Base-by-base conservation (phyloP, 2,113 vertebrate species). In the Malurus cyaneus region DNA sequence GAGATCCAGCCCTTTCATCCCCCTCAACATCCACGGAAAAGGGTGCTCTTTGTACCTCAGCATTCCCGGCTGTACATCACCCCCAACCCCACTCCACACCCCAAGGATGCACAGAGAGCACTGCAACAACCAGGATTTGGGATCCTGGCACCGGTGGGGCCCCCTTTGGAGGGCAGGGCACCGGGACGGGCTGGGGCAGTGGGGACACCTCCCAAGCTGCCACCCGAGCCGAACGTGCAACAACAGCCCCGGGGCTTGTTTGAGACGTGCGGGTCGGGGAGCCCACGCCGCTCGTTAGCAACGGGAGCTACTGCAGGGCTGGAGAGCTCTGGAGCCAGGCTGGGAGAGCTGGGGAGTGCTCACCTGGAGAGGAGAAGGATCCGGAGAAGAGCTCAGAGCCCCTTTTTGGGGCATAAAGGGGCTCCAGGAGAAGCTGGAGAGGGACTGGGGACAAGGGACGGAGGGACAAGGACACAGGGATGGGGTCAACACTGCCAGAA, bases 21-120 rank as follows among this genome's bases (percentile, higher is more conserved):
- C 47, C 24, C 0, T 0, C 5, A 6, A 18, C 18, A 14, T 12
- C 76, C n/a, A 2, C 0, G 17, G 44, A 28, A 19, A n/a, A 25
- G 2, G 44, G 3, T 5, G 64, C 3, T 20, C 65, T 60, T 31
- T 9, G 54, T 29, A 11, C 41, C 56, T 2, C 47, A 0, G 0
- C 7, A 6, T 8, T 14, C n/a, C 8, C 1, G 21, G 8, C n/a
- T 1, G 0, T 6, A 2, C 4, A 1, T n/a, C 39, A 13, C 14
- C 46, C 56, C 34, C 8, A 2, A 4, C 4, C 29, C 46, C 5
- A 0, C 62, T 32, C 8, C 3, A 6, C 76, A 14, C 71, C 32
- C 36, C 6, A 0, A 44, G 53, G 42, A 44, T 3, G 39, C 72
- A 4, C 53, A 6, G 15, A 0, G 3, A 73, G 24, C 23, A 1